Evolutionary conservation across 2,113 vertebrate genomes (phyloP).

Genomic region (Etia nguti): DNA sequence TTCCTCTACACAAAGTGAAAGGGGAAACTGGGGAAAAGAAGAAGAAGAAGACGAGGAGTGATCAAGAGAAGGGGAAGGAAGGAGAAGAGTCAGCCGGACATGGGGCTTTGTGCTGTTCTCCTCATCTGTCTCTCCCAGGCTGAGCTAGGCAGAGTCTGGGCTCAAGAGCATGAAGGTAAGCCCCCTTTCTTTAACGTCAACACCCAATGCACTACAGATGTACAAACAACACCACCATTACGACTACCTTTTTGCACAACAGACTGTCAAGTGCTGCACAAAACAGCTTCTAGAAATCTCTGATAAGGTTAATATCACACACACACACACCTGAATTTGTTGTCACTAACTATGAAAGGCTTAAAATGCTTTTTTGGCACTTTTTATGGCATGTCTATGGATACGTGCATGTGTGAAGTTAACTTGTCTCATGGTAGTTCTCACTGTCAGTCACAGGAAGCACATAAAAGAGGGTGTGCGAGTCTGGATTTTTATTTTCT

Average conservation of each 20-base stretch:
- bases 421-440: slow-evolving; percentile 12
- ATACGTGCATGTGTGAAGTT: not conserved
- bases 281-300: not conserved
- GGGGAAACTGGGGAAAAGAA: slow-evolving; percentile 9
- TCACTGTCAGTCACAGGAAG: slow-evolving; percentile 35
- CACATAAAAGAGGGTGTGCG: slow-evolving; percentile 1
- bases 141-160: slow-evolving; percentile 71
- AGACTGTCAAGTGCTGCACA: not conserved
- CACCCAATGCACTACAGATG: not conserved
- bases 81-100: slow-evolving; percentile 59
- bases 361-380: not conserved
- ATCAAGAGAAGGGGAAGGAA: slow-evolving; percentile 40
- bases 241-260: not conserved
- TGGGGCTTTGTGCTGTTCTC: slow-evolving; percentile 73
- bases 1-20: slow-evolving; percentile 19
- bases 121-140: slow-evolving; percentile 76
- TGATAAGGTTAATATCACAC: not conserved
- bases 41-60: slow-evolving; percentile 19
- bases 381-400: not conserved
- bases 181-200: not conserved
- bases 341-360: not conserved
- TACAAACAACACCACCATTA: not conserved
- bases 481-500: slow-evolving; percentile 7
- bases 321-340: not conserved
- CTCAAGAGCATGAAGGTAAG: slow-evolving; percentile 70